Percentiles rank a stretch among this genome's conserved stretches.
phyloP scores from a whole-genome alignment of 2,888 invertebrate genomes.

The Caenorhabditis sp. region DNA sequence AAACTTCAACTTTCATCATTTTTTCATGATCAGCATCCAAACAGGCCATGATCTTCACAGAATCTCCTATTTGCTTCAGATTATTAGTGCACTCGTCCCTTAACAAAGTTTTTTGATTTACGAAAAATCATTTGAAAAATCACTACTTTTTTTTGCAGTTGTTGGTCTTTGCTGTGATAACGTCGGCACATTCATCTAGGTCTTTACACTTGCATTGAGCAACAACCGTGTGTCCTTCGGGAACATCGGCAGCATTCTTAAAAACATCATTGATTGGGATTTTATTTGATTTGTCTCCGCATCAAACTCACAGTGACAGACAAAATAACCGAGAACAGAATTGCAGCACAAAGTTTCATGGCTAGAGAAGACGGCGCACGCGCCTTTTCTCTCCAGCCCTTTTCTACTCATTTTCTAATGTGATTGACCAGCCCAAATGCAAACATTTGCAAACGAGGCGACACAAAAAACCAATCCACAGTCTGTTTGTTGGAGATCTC shows the following conservation, averaged over 20 bases:
- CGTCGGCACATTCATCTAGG: slow-evolving; percentile 73
- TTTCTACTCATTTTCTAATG: slow-evolving; percentile 58
- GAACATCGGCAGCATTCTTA: slow-evolving; percentile 47
- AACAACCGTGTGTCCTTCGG: slow-evolving; percentile 68
- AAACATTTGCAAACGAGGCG: slow-evolving; percentile 59
- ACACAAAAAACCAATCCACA: slow-evolving; percentile 56
- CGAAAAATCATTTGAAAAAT: neutral
- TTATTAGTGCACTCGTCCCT: slow-evolving; percentile 76
- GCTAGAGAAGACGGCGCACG: slow-evolving; percentile 37
- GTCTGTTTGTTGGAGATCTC: slow-evolving; percentile 60
- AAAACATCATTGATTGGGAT: neutral
- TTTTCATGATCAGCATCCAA: slow-evolving; percentile 77
- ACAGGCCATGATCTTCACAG: slow-evolving; percentile 77
- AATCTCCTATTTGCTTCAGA: slow-evolving; percentile 77
- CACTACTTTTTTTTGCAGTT: slow-evolving; percentile 75
- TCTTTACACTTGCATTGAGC: slow-evolving; percentile 78
- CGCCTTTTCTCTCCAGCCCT: slow-evolving; percentile 38
- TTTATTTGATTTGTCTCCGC: no score
- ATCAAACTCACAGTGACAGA: no score
- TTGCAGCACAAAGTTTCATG: slow-evolving; percentile 44
- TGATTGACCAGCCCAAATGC: slow-evolving; percentile 66
- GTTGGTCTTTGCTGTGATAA: slow-evolving; percentile 71
- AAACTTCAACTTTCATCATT: slow-evolving; percentile 77
- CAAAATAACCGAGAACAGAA: slow-evolving; percentile 43
- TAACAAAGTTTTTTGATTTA: neutral